Conservation (phyloP, 1,140 invertebrate genomes). For the Brachionus koreanus region DNA sequence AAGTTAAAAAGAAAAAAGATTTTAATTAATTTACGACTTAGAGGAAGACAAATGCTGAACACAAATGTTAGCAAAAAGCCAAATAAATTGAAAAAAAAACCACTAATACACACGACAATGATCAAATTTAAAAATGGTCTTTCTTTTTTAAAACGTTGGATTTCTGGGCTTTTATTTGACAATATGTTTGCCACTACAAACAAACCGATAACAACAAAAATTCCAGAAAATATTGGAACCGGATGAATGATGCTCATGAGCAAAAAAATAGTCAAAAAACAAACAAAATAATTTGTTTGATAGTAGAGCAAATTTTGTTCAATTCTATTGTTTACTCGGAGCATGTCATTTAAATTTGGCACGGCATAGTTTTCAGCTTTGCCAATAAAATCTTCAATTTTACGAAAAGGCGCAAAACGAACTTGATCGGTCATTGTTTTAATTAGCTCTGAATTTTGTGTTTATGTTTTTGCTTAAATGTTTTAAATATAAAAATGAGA, state of each 20-base stretch:
- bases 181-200: constrained; percentile 66
- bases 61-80: constrained; percentile 71
- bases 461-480: background rate
- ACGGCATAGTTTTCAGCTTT: constrained; percentile 74
- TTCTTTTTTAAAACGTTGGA: constrained; percentile 66
- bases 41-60: constrained; percentile 70
- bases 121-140: constrained; percentile 66
- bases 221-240: constrained; percentile 69
- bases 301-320: constrained; percentile 79
- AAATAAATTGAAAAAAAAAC: constrained; percentile 69
- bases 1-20: too few relatives aligned
- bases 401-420: constrained; percentile 69
- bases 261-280: constrained; percentile 67
- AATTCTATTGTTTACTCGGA: constrained; percentile 77
- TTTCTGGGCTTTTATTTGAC: constrained; percentile 63
- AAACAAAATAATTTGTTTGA: constrained; percentile 78
- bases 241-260: constrained; percentile 72
- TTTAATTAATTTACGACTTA: constrained; percentile 64
- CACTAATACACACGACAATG: constrained; percentile 63
- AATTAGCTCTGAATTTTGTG: background rate
- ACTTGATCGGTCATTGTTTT: constrained; percentile 44
- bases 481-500: background rate
- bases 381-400: constrained; percentile 72
- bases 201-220: constrained; percentile 62
- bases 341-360: constrained; percentile 72